Evolutionary conservation across 2,113 vertebrate species (phyloP), one percentile per base, ranked within the genome.

Genomic region (Catharus fuscescens): DNA sequence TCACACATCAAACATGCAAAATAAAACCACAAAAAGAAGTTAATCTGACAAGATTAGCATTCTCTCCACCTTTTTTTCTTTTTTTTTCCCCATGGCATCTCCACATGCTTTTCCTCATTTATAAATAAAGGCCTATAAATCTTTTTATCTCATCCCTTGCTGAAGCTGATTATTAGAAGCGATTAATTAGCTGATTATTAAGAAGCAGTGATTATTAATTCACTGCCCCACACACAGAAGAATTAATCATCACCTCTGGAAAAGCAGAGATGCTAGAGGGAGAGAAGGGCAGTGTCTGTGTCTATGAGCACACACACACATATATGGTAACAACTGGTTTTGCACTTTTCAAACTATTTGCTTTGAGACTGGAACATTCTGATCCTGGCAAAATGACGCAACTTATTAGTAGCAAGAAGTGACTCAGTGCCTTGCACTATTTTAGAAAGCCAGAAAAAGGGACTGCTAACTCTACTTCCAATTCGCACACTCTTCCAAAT

Each of bases 321-420:
- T 67, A 87, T 64, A 97, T 67, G 77, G 90, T 47, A 91, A 82
- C 56, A 71, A 96, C 59, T 61, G 73, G 3, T 38, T 94, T 93
- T 95, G 92, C 67, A 48, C 80, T 93, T 88, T 85, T 92, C 84
- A 81, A 94, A 74, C 82, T 91, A 94, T 93, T 92, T 96, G 77
- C 86, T 91, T 69, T 78, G 62, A 90, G 94, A 82, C 90, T 95
- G 92, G 94, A 97, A 97, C 96, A 94, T 95, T 91, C 80, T 88
- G 94, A 93, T 95, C 93, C 91, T 94, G 88, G 80, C 44, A 79
- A 96, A 97, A 45, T 82, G 92, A 96, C 14, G n/a, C 93, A 96
- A 95, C 48, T 93, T 91, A 77, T 90, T 95, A 95, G 93, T 86
- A 81, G 93, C 92, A 96, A 87, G 88, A 80, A 94, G 71, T 92